Evolutionary conservation across 2,113 vertebrate genomes (phyloP).

Genomic region (Hippocampus guttulatus): DNA sequence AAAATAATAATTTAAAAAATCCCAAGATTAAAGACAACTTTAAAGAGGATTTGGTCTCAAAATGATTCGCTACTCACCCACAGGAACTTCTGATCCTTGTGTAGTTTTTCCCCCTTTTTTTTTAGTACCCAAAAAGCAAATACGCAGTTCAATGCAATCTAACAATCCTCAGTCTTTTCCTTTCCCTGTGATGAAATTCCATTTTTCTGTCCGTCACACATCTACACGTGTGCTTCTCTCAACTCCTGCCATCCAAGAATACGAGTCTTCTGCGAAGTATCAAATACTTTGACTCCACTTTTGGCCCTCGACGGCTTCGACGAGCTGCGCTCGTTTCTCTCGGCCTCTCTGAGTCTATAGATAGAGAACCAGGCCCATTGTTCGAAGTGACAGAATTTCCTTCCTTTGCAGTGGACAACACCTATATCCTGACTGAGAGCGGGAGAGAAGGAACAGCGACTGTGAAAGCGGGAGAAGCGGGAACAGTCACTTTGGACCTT

Average conservation of each 20-base stretch:
- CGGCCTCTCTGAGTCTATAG: slow-evolving; percentile 70
- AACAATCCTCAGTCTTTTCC: slow-evolving; percentile 7
- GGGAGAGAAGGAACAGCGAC: slow-evolving; percentile 38
- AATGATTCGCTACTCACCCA: slow-evolving; percentile 56
- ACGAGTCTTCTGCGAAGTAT: background rate
- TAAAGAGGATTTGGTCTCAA: background rate
- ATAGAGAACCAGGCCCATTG: slow-evolving; percentile 79
- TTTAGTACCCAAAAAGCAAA: slow-evolving; percentile 19
- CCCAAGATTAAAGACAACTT: background rate
- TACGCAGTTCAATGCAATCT: slow-evolving; percentile 27
- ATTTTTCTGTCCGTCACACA: slow-evolving; percentile 40
- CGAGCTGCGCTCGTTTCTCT: slow-evolving; percentile 31
- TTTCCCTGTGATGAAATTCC: slow-evolving; percentile 42
- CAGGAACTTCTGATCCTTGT: slow-evolving; percentile 32
- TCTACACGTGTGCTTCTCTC: slow-evolving; percentile 12
- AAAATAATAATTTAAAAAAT: background rate
- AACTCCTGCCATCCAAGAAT: slow-evolving; percentile 14
- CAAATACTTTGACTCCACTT: slow-evolving; percentile 9
- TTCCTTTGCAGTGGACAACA: slow-evolving; percentile 80
- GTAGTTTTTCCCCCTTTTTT: background rate
- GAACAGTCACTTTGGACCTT: slow-evolving; percentile 19
- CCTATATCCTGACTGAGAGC: slow-evolving; percentile 77
- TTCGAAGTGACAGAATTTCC: slow-evolving; percentile 82
- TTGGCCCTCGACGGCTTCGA: slow-evolving; percentile 28
- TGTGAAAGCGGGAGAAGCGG: slow-evolving; percentile 40